These are phyloP conservation scores for Graphium colonna DNA, from an alignment of 2,888 invertebrate species.

Conservation along the genomic window DNA sequence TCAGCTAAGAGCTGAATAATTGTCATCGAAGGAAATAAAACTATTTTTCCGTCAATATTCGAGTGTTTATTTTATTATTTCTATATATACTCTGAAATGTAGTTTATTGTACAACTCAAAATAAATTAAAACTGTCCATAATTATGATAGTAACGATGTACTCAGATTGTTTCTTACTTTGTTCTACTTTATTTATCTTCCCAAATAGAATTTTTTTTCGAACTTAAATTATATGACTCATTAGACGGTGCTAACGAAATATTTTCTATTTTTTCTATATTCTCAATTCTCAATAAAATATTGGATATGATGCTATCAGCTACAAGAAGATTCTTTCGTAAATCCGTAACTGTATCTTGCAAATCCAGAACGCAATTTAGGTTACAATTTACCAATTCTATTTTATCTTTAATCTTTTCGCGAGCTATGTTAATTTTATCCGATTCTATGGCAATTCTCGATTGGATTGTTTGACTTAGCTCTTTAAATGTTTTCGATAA, in stretches of 20 bases:
- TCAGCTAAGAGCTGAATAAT: conserved; percentile 59
- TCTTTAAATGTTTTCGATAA: conserved; percentile 56
- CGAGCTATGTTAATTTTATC: conserved; percentile 42
- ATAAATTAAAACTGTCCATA: too few species aligned
- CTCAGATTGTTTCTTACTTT: too few species aligned
- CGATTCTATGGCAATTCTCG: conserved; percentile 47
- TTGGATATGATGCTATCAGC: conserved; percentile 40
- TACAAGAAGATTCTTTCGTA: conserved; percentile 42
- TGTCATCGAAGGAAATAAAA: conserved; percentile 18
- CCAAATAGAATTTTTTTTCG: conserved; percentile 33
- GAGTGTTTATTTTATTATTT: neutral
- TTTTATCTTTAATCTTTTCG: conserved; percentile 44
- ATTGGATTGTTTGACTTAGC: conserved; percentile 46
- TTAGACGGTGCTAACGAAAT: conserved; percentile 9
- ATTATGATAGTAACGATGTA: too few species aligned
- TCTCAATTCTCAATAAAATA: conserved; percentile 45
- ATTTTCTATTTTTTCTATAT: conserved; percentile 35
- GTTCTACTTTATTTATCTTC: conserved; percentile 3
- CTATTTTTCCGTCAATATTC: conserved; percentile 9
- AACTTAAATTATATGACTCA: conserved; percentile 32
- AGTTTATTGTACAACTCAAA: too few species aligned
- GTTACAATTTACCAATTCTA: conserved; percentile 50
- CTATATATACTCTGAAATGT: too few species aligned
- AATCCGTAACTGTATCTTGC: conserved; percentile 40
- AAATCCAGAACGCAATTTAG: conserved; percentile 54